Evolutionary conservation across 2,113 vertebrate species (phyloP).

Genomic region (Phrynosoma blainvillii): DNA sequence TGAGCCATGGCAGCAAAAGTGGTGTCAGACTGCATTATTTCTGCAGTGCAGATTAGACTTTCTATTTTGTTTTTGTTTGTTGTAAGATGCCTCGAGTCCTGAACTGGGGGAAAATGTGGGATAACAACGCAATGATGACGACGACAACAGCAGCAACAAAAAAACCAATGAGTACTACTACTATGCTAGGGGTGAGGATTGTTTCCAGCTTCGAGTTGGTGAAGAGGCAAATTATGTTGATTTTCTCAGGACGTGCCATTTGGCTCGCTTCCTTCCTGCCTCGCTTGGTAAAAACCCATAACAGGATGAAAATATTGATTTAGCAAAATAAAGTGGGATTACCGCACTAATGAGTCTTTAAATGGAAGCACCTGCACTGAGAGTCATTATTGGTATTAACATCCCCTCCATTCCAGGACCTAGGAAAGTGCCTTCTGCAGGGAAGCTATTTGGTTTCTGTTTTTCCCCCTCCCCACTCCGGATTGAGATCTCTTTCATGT

Average conservation of each 20-base stretch:
- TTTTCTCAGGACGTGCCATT: neutral
- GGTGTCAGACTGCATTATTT: too few species aligned
- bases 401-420: slow-evolving; percentile 11
- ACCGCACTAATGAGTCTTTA: slow-evolving; percentile 54
- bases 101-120: too few species aligned
- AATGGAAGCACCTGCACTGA: slow-evolving; percentile 57
- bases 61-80: too few species aligned
- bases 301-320: slow-evolving; percentile 19
- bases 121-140: too few species aligned
- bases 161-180: too few species aligned
- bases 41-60: too few species aligned
- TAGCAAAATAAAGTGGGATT: slow-evolving; percentile 37
- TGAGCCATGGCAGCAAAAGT: too few species aligned
- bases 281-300: neutral
- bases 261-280: neutral
- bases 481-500: neutral
- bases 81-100: too few species aligned
- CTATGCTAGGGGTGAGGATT: neutral
- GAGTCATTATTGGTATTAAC: slow-evolving; percentile 36
- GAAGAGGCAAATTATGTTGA: neutral
- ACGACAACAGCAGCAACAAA: too few species aligned
- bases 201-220: neutral
- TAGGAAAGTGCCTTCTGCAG: slow-evolving; percentile 12
- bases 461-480: neutral
- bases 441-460: neutral